These are phyloP conservation scores for Sciaenops ocellatus DNA, from an alignment of 2,797 vertebrate species.

Conservation along the genomic window DNA sequence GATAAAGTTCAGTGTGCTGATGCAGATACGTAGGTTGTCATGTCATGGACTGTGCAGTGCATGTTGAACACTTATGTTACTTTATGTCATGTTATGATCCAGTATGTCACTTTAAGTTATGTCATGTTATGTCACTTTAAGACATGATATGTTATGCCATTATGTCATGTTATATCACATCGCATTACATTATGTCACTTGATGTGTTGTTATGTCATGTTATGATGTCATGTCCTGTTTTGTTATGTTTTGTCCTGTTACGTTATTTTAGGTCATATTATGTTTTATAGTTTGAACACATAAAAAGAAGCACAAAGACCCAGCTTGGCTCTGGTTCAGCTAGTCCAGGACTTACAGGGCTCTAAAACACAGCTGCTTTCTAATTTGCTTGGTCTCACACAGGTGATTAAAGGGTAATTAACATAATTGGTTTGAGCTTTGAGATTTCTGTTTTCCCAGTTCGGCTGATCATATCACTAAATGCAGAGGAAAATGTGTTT, in stretches of 20 bases:
- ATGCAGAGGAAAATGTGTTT: not conserved
- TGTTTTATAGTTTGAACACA: not conserved
- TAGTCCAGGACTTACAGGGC: not conserved
- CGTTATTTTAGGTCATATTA: not conserved
- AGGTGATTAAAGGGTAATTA: slow-evolving; percentile 2
- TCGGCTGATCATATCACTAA: not conserved
- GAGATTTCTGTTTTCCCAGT: slow-evolving; percentile 1
- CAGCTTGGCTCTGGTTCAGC: not conserved
- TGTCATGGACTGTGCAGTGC: not conserved
- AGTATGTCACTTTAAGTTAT: not conserved
- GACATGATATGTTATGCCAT: not conserved
- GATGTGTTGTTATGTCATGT: not conserved
- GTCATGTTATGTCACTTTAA: not conserved
- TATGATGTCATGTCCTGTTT: not conserved
- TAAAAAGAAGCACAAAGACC: too few species aligned
- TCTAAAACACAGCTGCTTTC: not conserved
- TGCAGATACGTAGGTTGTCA: slow-evolving; percentile 15
- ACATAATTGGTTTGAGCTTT: not conserved
- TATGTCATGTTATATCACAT: not conserved
- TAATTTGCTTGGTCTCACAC: not conserved
- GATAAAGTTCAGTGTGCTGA: not conserved
- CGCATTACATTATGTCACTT: not conserved
- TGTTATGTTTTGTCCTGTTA: not conserved
- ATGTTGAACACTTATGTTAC: not conserved
- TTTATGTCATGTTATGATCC: not conserved